Conservation (phyloP, 2,888 invertebrate genomes). For the Ophioninae sp. region DNA sequence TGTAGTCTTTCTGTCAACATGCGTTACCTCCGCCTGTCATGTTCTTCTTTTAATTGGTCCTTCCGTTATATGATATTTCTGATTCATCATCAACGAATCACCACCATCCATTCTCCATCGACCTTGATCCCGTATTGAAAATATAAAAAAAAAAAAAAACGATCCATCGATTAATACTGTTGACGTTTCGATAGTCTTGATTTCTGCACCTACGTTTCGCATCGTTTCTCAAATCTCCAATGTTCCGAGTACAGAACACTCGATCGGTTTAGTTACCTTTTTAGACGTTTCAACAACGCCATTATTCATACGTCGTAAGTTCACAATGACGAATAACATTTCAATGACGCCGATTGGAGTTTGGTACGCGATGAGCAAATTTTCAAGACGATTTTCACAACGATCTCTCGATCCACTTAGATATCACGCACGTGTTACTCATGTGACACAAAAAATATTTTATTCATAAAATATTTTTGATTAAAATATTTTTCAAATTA, state of each 20-base stretch:
- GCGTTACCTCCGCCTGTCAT: slow-evolving; percentile 40
- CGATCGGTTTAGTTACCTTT: no score
- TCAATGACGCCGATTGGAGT: background rate
- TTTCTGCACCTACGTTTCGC: no score
- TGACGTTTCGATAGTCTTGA: no score
- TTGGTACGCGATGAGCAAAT: background rate
- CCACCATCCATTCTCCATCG: background rate
- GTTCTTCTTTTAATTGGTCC: background rate
- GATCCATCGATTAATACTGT: no score
- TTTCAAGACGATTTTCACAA: background rate
- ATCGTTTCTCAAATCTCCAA: no score
- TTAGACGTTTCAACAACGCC: no score
- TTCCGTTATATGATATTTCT: slow-evolving; percentile 33
- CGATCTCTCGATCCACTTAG: background rate
- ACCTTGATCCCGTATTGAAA: background rate
- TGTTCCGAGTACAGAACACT: no score
- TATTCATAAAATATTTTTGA: no score
- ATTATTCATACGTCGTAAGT: no score
- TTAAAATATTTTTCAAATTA: no score
- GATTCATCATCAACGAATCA: slow-evolving; percentile 54
- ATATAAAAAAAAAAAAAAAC: background rate
- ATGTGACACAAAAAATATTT: background rate
- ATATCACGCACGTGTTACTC: background rate
- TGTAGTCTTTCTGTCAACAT: slow-evolving; percentile 33
- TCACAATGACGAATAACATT: background rate